Evolutionary conservation across 1,140 invertebrate species (phyloP).

Genomic region (Brachionus calyciflorus): DNA sequence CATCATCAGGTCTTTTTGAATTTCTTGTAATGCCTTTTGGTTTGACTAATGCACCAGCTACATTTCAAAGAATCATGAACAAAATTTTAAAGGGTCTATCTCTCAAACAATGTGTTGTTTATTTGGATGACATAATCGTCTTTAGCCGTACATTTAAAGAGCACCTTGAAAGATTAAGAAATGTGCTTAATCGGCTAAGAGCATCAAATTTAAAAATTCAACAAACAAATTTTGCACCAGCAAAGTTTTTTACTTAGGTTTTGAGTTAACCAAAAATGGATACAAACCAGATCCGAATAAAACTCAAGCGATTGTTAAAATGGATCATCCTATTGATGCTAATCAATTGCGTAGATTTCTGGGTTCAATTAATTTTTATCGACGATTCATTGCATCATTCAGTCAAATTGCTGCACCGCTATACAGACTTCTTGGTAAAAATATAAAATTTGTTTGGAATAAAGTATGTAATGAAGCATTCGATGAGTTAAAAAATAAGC

Average conservation of each 20-base stretch:
- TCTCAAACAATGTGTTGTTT: background rate
- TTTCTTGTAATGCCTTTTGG: conserved; percentile 22
- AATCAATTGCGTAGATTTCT: background rate
- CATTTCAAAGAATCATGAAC: background rate
- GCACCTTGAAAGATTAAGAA: background rate
- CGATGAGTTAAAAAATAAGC: background rate
- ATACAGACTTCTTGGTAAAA: conserved; percentile 50
- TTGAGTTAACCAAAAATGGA: conserved; percentile 48
- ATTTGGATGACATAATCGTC: background rate
- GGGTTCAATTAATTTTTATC: background rate
- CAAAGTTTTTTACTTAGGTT: conserved; percentile 57
- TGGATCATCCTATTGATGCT: background rate
- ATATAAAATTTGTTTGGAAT: conserved; percentile 50
- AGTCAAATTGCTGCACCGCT: conserved; percentile 49
- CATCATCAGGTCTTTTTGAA: background rate
- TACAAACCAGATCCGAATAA: background rate
- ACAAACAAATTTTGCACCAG: conserved; percentile 57
- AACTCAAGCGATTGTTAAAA: background rate
- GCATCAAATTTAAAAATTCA: conserved; percentile 58
- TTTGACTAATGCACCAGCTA: background rate
- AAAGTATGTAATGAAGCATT: background rate
- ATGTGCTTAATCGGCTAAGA: background rate
- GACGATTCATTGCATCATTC: conserved; percentile 51
- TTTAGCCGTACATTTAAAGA: background rate
- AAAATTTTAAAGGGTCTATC: background rate